Conservation (phyloP, 53 echinoderm and acorn worm genomes). For the Holothuria scabra region DNA sequence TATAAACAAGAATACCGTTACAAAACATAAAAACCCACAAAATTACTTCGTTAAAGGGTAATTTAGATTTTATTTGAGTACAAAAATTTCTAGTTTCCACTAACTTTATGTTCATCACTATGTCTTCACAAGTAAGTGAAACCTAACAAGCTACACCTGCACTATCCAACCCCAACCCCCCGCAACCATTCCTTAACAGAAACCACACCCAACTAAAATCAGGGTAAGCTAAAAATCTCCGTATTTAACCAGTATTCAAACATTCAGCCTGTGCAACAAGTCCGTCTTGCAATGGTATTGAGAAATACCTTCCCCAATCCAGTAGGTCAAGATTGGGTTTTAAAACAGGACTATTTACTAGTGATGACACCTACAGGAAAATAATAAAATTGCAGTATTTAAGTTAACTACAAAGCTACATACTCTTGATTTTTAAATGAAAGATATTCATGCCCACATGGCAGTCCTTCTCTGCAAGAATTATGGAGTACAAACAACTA, state of each 20-base stretch:
- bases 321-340: neutral
- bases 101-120: no score
- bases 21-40: slow-evolving; percentile 41
- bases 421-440: slow-evolving; percentile 19
- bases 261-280: slow-evolving; percentile 19
- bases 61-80: no score
- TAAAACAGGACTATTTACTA: neutral
- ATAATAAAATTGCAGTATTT: slow-evolving; percentile 9
- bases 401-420: slow-evolving; percentile 20
- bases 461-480: no score
- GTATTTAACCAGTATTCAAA: neutral
- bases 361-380: slow-evolving; percentile 33
- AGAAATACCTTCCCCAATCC: neutral
- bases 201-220: no score
- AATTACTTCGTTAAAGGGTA: neutral
- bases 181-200: no score
- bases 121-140: no score
- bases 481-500: no score
- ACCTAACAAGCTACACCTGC: no score
- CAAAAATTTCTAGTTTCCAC: no score
- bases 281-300: neutral
- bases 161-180: no score
- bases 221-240: no score
- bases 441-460: slow-evolving; percentile 3
- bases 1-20: slow-evolving; percentile 47